phyloP scores from a whole-genome alignment of 2,797 vertebrate species.

The Jordanella pulchra region DNA sequence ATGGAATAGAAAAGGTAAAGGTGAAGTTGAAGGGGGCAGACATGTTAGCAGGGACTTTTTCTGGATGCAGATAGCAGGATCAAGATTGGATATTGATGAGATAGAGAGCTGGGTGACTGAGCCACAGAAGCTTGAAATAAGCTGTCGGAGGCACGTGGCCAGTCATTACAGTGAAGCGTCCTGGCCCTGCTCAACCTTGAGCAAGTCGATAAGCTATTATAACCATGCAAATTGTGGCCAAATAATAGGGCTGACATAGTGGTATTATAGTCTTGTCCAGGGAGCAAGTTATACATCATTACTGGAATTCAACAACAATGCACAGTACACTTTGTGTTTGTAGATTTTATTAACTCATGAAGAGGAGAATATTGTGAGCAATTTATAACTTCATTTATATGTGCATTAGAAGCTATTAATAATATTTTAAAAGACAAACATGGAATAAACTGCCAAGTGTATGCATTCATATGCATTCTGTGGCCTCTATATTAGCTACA shows the following conservation, averaged over 20 bases:
- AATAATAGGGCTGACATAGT: slow-evolving; percentile 86
- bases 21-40: slow-evolving; percentile 36
- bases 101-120: slow-evolving; percentile 88
- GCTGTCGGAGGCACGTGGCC: slow-evolving; percentile 84
- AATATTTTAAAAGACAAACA: slow-evolving; percentile 26
- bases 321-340: slow-evolving; percentile 65
- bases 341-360: slow-evolving; percentile 54
- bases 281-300: slow-evolving; percentile 83
- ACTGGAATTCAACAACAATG: slow-evolving; percentile 72
- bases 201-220: slow-evolving; percentile 98
- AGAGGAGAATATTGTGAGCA: slow-evolving; percentile 38
- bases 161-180: slow-evolving; percentile 89
- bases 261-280: slow-evolving; percentile 83
- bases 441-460: slow-evolving; percentile 38
- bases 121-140: slow-evolving; percentile 93
- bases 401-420: slow-evolving; percentile 23
- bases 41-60: slow-evolving; percentile 64
- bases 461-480: neutral
- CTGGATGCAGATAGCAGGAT: slow-evolving; percentile 86
- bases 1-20: slow-evolving; percentile 30
- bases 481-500: neutral
- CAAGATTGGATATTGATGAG: slow-evolving; percentile 98
- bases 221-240: slow-evolving; percentile 95
- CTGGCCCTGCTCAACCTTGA: slow-evolving; percentile 90
- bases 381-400: slow-evolving; percentile 37